Conservation (phyloP, 2,797 vertebrate species). For the Sciurus vulgaris region DNA sequence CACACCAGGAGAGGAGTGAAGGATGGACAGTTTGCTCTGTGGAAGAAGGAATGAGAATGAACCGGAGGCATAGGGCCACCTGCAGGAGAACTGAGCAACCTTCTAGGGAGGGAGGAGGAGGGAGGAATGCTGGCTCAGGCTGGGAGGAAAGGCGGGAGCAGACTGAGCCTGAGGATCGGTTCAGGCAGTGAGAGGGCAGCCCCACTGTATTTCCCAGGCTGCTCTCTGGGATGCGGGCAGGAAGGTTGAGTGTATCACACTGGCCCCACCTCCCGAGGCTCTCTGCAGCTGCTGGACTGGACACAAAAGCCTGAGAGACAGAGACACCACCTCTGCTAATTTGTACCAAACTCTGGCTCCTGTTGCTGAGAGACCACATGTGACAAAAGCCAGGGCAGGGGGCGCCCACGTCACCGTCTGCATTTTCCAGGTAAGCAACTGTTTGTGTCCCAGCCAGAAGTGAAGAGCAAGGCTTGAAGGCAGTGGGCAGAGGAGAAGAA, state of each 20-base stretch:
- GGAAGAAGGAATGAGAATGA: not conserved
- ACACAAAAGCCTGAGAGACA: constrained; percentile 39
- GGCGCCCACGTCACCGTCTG: not conserved
- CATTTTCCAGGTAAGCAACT: constrained; percentile 61
- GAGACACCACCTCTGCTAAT: not conserved
- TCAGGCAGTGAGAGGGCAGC: constrained; percentile 63
- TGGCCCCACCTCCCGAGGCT: constrained; percentile 55
- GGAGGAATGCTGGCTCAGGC: constrained; percentile 1
- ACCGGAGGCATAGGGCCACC: not conserved
- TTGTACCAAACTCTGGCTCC: not conserved
- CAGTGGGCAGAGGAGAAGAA: not conserved
- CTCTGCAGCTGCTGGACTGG: constrained; percentile 55
- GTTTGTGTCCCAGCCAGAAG: not conserved
- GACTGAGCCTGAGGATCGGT: not conserved
- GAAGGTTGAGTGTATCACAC: constrained; percentile 54
- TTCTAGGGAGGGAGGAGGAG: not conserved
- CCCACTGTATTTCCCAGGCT: constrained; percentile 62
- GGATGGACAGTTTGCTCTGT: not conserved
- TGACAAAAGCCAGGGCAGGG: not conserved
- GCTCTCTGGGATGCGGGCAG: constrained; percentile 66
- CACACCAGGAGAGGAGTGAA: not conserved
- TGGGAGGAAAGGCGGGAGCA: constrained; percentile 32
- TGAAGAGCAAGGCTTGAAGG: not conserved
- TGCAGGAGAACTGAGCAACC: constrained; percentile 8
- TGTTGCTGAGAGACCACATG: not conserved